Evolutionary conservation across 2,888 invertebrate species (phyloP).

Genomic region (Yponomeuta plumbellus): DNA sequence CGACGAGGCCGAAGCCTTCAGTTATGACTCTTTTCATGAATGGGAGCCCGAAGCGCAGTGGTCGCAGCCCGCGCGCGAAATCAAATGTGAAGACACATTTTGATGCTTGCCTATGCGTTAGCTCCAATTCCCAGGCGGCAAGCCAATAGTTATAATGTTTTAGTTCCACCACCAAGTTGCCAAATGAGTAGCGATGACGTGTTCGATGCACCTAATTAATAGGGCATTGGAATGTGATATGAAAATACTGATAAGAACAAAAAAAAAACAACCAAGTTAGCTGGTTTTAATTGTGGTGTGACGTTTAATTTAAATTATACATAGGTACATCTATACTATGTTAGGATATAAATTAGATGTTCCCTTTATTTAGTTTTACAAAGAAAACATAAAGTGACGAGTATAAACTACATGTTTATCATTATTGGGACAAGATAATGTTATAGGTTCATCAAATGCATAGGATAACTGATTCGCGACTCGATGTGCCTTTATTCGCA

Average conservation of each 20-base stretch:
- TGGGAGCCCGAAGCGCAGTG: conserved; percentile 66
- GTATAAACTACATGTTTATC: conserved; percentile 8
- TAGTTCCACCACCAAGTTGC: conserved; percentile 74
- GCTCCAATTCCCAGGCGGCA: not conserved
- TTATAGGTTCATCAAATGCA: conserved; percentile 53
- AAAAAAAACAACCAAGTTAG: conserved; percentile 52
- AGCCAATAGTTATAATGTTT: conserved; percentile 48
- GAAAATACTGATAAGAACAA: conserved; percentile 60
- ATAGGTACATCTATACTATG: conserved; percentile 34
- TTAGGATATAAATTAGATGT: conserved; percentile 42
- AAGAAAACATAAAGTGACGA: conserved; percentile 25
- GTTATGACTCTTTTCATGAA: conserved; percentile 60
- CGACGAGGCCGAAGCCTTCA: conserved; percentile 56
- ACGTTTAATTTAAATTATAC: conserved; percentile 53
- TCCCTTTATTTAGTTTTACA: conserved; percentile 59
- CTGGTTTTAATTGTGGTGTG: conserved; percentile 64
- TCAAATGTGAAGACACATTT: conserved; percentile 63
- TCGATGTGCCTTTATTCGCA: conserved; percentile 75
- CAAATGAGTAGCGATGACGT: conserved; percentile 63
- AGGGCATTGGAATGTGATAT: conserved; percentile 67
- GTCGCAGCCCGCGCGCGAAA: conserved; percentile 57
- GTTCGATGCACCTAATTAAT: conserved; percentile 47
- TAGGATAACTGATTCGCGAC: conserved; percentile 64
- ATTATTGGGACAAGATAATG: conserved; percentile 38
- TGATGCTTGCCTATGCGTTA: conserved; percentile 29